These are phyloP conservation scores for Poeciliopsis gracilis DNA, from an alignment of 2,797 vertebrate species.

Conservation along the genomic window DNA sequence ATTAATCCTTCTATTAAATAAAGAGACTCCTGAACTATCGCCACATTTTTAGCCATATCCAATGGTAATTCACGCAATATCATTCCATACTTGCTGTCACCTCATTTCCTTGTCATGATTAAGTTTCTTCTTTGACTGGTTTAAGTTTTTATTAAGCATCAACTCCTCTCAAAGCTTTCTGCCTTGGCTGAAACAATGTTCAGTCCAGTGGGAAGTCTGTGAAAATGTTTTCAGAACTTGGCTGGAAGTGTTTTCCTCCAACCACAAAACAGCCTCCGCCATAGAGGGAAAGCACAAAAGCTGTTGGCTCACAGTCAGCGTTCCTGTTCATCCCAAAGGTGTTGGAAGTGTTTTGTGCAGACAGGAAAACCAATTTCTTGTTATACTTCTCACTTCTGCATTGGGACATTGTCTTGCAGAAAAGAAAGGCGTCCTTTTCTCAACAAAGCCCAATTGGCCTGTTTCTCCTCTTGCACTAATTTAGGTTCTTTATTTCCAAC, in stretches of 20 bases:
- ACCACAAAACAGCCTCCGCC: conserved; percentile 2
- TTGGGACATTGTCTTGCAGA: not conserved
- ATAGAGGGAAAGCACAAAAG: not conserved
- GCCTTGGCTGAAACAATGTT: conserved; percentile 1
- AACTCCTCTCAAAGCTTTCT: not conserved
- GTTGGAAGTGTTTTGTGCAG: not conserved
- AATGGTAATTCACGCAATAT: conserved; percentile 13
- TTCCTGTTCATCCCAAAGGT: conserved; percentile 6
- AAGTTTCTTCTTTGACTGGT: not conserved
- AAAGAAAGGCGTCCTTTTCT: not conserved
- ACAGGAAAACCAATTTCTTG: not conserved
- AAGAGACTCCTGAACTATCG: conserved; percentile 1
- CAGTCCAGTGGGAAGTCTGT: conserved; percentile 2
- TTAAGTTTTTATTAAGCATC: conserved; percentile 6
- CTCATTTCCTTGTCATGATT: not conserved
- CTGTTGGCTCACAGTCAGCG: not conserved
- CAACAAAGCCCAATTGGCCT: not conserved
- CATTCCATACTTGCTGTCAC: not conserved
- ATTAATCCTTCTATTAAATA: conserved; percentile 12
- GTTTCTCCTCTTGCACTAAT: not conserved
- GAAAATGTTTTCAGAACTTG: not conserved
- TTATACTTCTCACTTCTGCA: not conserved
- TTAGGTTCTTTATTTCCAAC: not conserved
- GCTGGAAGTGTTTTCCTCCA: conserved; percentile 4
- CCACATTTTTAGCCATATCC: conserved; percentile 2